phyloP scores from a whole-genome alignment of 2,797 vertebrate genomes.

The Notolabrus celidotus region DNA sequence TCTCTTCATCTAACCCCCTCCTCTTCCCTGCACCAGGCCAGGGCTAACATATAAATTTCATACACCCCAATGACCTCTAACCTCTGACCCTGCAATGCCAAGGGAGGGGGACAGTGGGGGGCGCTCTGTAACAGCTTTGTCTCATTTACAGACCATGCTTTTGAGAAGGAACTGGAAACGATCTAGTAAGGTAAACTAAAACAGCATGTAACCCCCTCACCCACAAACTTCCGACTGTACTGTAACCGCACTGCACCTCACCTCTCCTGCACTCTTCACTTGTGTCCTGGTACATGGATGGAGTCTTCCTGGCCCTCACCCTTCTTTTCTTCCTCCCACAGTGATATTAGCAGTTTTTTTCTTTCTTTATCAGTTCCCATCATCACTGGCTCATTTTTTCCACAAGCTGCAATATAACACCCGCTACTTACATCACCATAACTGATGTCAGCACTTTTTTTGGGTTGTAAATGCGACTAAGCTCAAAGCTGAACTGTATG shows the following conservation, averaged over 20 bases:
- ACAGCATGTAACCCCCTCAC: constrained; percentile 84
- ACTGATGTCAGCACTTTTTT: constrained; percentile 8
- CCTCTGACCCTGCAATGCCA: constrained; percentile 64
- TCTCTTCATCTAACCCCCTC: constrained; percentile 37
- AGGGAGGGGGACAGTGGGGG: constrained; percentile 67
- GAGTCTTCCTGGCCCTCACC: constrained; percentile 54
- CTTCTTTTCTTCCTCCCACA: constrained; percentile 51
- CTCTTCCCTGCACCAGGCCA: constrained; percentile 42
- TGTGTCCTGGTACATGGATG: constrained; percentile 76
- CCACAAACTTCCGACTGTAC: constrained; percentile 61
- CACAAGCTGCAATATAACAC: constrained; percentile 80
- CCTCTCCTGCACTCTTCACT: constrained; percentile 65
- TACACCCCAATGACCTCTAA: constrained; percentile 44
- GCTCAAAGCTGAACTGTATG: constrained; percentile 4
- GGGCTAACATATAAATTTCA: constrained; percentile 43
- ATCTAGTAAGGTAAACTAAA: constrained; percentile 98
- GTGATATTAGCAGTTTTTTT: constrained; percentile 47
- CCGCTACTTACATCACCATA: constrained; percentile 22
- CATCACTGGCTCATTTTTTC: constrained; percentile 69
- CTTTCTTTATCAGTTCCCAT: constrained; percentile 49
- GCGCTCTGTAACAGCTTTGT: constrained; percentile 93
- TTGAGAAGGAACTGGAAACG: constrained; percentile 99
- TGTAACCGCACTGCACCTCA: constrained; percentile 67
- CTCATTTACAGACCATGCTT: constrained; percentile 98
- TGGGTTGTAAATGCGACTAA: neutral